Base-by-base conservation (phyloP, 2,888 invertebrate species). In the Dendrolimus houi region DNA sequence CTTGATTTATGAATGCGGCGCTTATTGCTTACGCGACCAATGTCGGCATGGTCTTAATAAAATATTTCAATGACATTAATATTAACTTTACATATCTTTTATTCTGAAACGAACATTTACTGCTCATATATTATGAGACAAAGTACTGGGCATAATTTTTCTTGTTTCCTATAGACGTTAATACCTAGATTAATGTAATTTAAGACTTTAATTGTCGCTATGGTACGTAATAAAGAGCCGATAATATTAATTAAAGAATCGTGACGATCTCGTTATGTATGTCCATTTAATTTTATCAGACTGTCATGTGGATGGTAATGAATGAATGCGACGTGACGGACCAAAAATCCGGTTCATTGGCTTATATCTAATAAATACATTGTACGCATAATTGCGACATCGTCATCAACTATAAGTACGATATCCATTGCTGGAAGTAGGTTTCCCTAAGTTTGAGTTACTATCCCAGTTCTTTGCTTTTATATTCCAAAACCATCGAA, bases 61-160 rank as follows among this genome's bases (percentile, higher is more conserved):
- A 82, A 77, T 83, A 80, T 82, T 78, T 72, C 80, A 80, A 76
- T 72, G 79, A 82, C 79, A 78, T 81, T 79, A 78, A 85, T 75
- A 72, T 63, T 68, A 69, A 65, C 65, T 66, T 65, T 67, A 72
- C 66, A 65, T 71, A 71, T 76, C 81, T 79, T 29, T 78, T 74
- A 67, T 70, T 79, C 73, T 73, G 67, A 73, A 69, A 69, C 70
- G 65, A 71, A 71, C 68, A 69, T 75, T 68, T 75, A 72, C 67
- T 68, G 67, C 55, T 70, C 71, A 64, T 76, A 72, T 67, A 63
- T 74, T 62, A 59, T 64, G 62, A 71, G 67, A 71, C 68, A 69
- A 70, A 61, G 62, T 59, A 58, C 57, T 54, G 64, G 62, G 61
- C 47, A 2, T 10, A 2, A 47, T 2, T 47, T 10, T 47, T 47